Base-by-base conservation (phyloP, 2,113 vertebrate genomes). In the Oceanodroma tethys region DNA sequence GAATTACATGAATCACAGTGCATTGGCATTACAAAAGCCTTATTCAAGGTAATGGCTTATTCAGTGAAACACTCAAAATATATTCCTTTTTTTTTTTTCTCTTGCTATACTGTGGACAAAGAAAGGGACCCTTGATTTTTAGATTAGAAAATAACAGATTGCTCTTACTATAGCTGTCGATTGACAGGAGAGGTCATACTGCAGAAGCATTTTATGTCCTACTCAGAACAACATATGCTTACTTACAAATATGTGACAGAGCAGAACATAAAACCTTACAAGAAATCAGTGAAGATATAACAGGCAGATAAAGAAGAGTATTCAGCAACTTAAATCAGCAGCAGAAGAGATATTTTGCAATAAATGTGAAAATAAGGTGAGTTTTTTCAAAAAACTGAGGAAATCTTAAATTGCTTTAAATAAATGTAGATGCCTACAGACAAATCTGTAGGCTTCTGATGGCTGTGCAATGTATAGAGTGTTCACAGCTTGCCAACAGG, bases 1-100 rank as follows among this genome's bases (percentile, higher is more conserved):
- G 92, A 96, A 95, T 94, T 95, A 85, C 70, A 76, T 91, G 87
- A 95, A 72, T 81, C 91, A 92, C 42, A 78, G 70, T 80, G 67
- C 82, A 90, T 62, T 87, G 92, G 43, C 63, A 96, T 92, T 71
- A 88, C 88, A 95, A 90, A 96, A 93, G 66, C 62, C 65, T 86
- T 83, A 82, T 93, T 91, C 74, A 50, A 60, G 52, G 88, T 93
- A 94, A 88, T 72, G 43, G 75, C 11, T 93, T 95, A 63, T 92
- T 90, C 72, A 42, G 50, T 76, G 73, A 82, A 95, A 81, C 56
- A 62, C 36, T 97, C 91, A 66, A 94, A 95, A 95, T 79, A 81
- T 47, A 84, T 87, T 93, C 53, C 6, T 38, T 60, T 75, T 21
- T 23, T 9, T 16, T 63, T 53, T 56, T 63, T 56, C 16, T n/a